Conservation (phyloP, 2,113 vertebrate genomes). For the Natator depressus region DNA sequence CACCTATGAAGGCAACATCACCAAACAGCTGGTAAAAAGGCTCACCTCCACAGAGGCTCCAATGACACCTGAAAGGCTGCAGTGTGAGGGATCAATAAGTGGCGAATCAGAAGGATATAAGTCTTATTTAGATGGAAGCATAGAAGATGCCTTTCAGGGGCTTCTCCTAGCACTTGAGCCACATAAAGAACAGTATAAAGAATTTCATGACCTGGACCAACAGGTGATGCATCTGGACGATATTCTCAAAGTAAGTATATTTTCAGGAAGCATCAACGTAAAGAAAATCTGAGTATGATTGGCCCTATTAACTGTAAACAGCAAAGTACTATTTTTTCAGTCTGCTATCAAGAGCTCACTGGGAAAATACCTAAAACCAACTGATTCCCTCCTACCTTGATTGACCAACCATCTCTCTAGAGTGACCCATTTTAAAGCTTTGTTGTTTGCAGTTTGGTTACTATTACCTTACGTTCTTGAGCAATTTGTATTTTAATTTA, state of each 20-base stretch:
- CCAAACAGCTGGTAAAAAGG: slow-evolving; percentile 93
- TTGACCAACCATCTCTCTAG: neutral
- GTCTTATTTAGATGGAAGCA: slow-evolving; percentile 87
- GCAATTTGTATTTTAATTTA: neutral
- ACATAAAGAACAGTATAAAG: slow-evolving; percentile 89
- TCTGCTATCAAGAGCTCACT: neutral
- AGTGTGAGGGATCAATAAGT: slow-evolving; percentile 75
- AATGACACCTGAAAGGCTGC: slow-evolving; percentile 56
- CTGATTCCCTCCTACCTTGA: neutral
- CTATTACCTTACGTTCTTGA: neutral
- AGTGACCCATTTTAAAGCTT: slow-evolving; percentile 11
- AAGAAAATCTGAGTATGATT: slow-evolving; percentile 13
- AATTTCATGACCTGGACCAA: slow-evolving; percentile 94
- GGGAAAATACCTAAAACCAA: neutral
- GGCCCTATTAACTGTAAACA: neutral
- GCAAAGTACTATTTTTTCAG: neutral
- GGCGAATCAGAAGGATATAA: slow-evolving; percentile 88
- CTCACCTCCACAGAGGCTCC: slow-evolving; percentile 89
- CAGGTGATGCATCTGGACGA: slow-evolving; percentile 95
- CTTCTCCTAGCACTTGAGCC: slow-evolving; percentile 90
- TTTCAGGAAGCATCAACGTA: slow-evolving; percentile 42
- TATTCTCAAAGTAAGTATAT: slow-evolving; percentile 90
- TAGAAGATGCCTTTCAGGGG: slow-evolving; percentile 93
- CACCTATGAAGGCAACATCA: slow-evolving; percentile 92
- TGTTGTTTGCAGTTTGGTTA: neutral